phyloP scores from a whole-genome alignment of 1,140 invertebrate genomes.

The Holotrichia oblita region DNA sequence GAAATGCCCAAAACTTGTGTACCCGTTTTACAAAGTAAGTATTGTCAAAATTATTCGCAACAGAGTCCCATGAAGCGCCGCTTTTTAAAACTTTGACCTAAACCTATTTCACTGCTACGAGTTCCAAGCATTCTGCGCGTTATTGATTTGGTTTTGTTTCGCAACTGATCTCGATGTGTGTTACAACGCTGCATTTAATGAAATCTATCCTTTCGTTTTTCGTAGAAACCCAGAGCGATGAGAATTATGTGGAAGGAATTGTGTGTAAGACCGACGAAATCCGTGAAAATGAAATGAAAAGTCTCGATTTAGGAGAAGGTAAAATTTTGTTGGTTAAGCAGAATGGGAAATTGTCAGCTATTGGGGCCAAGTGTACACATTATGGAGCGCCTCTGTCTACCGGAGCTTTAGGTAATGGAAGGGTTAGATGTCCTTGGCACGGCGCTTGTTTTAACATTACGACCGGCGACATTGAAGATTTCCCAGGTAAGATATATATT shows the following conservation, averaged over 20 bases:
- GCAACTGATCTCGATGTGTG: neutral
- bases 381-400: constrained; percentile 87
- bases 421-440: constrained; percentile 94
- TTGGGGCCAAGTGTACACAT: constrained; percentile 92
- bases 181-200: neutral
- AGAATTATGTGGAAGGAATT: constrained; percentile 70
- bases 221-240: constrained; percentile 41
- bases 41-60: neutral
- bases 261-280: constrained; percentile 82
- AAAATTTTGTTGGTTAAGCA: constrained; percentile 85
- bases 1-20: neutral
- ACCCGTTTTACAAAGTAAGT: neutral
- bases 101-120: neutral
- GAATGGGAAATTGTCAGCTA: constrained; percentile 79
- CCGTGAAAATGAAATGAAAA: constrained; percentile 87
- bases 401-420: constrained; percentile 85
- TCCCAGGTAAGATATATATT: constrained; percentile 53
- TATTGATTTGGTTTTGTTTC: constrained; percentile 12
- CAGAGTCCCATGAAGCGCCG: neutral
- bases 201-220: constrained; percentile 24
- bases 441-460: constrained; percentile 93
- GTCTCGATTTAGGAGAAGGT: constrained; percentile 76
- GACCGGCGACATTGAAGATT: constrained; percentile 66
- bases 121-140: neutral
- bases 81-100: neutral